Conservation (phyloP, 2,888 invertebrate genomes). For the Axea sp. region DNA sequence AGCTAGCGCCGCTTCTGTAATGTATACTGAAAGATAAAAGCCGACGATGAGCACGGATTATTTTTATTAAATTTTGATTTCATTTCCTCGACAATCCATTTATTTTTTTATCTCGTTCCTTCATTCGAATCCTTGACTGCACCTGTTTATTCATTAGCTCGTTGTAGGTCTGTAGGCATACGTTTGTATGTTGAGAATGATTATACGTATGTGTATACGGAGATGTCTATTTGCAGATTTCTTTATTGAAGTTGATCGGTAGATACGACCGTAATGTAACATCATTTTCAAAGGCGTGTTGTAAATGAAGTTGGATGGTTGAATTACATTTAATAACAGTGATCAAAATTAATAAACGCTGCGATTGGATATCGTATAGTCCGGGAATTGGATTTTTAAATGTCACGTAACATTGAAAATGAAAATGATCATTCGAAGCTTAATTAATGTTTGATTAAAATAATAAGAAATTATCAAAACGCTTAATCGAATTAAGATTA, state of each 20-base stretch:
- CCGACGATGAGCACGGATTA: conserved; percentile 69
- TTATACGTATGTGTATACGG: conserved; percentile 17
- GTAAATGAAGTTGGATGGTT: too few species aligned
- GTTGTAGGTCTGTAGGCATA: conserved; percentile 66
- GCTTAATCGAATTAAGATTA: too few species aligned
- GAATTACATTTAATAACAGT: too few species aligned
- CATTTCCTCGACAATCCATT: conserved; percentile 63
- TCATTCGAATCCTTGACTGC: conserved; percentile 66
- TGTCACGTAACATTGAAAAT: too few species aligned
- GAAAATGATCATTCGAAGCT: too few species aligned
- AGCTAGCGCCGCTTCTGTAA: conserved; percentile 48
- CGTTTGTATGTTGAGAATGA: conserved; percentile 22
- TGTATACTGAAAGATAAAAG: conserved; percentile 62
- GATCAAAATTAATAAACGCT: too few species aligned
- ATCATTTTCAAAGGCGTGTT: too few species aligned
- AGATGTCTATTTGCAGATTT: conserved; percentile 13
- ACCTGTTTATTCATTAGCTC: conserved; percentile 69
- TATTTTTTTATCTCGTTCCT: conserved; percentile 53
- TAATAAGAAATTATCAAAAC: too few species aligned
- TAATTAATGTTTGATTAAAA: too few species aligned
- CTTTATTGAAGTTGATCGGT: conserved; percentile 1
- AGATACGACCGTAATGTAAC: too few species aligned
- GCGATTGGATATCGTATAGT: too few species aligned
- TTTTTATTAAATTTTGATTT: conserved; percentile 69
- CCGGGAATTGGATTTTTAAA: too few species aligned